Evolutionary conservation across 2,797 vertebrate species (phyloP).

Genomic region (Acipenser transmontanus): DNA sequence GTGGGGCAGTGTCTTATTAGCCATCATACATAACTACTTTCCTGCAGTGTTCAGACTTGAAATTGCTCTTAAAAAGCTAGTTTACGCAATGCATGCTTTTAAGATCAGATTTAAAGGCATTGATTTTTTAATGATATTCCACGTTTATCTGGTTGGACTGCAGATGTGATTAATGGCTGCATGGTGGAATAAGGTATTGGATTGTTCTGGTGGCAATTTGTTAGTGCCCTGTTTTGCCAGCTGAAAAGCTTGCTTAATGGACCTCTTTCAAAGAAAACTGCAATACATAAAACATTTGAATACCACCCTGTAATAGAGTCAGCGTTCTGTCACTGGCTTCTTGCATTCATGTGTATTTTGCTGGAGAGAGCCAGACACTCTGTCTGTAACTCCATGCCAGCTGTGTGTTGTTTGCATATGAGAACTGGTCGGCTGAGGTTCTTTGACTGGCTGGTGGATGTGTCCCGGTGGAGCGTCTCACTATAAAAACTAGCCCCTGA

Average conservation of each 20-base stretch:
- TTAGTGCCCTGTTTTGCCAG: background rate
- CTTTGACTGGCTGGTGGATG: no score
- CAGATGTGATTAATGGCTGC: conserved; percentile 48
- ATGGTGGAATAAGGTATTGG: conserved; percentile 61
- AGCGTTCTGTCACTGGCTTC: no score
- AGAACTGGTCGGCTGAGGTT: no score
- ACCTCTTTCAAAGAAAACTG: background rate
- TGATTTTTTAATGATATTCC: conserved; percentile 53
- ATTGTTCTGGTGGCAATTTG: conserved; percentile 34
- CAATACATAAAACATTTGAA: conserved; percentile 5
- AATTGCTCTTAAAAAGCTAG: conserved; percentile 11
- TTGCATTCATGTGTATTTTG: no score
- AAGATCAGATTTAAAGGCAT: conserved; percentile 49
- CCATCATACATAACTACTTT: conserved; percentile 2
- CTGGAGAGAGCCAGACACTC: no score
- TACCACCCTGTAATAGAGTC: background rate
- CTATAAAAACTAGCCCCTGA: no score
- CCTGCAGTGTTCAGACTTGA: conserved; percentile 10
- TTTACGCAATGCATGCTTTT: conserved; percentile 3
- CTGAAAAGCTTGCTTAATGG: background rate
- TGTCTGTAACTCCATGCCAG: no score
- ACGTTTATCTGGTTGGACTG: conserved; percentile 48
- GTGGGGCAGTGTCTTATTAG: background rate
- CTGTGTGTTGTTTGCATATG: no score
- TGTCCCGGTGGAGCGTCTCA: no score